Percentiles rank a stretch among this genome's conserved stretches.
Evolutionary conservation across 1,140 invertebrate genomes (phyloP).

Genomic region (Trigoniulus corallinus): DNA sequence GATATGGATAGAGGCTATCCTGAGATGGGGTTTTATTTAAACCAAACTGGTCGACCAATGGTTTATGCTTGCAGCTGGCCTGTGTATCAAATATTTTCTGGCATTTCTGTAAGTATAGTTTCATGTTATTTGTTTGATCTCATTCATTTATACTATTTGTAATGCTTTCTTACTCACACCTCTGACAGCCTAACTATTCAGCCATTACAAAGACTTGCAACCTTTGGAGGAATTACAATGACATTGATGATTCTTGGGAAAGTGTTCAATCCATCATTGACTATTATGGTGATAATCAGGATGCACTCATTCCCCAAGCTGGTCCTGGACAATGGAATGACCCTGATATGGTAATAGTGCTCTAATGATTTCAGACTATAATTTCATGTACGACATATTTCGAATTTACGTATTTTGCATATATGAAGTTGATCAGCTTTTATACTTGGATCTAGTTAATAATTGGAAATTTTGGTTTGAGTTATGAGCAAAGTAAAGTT

Average conservation of each 20-base stretch:
- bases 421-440: background rate
- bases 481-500: constrained; percentile 21
- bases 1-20: constrained; percentile 47
- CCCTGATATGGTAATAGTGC: constrained; percentile 38
- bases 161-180: background rate
- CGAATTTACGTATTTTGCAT: background rate
- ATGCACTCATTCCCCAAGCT: constrained; percentile 29
- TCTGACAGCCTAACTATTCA: constrained; percentile 30
- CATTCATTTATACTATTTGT: background rate
- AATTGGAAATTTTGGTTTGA: constrained; percentile 24
- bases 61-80: constrained; percentile 83
- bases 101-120: constrained; percentile 9
- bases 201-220: constrained; percentile 36
- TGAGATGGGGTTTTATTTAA: constrained; percentile 71
- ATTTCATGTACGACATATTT: background rate
- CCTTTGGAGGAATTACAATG: constrained; percentile 41
- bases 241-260: constrained; percentile 38
- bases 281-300: constrained; percentile 34
- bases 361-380: background rate
- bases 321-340: constrained; percentile 43
- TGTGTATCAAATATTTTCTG: constrained; percentile 41
- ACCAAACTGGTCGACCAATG: constrained; percentile 61
- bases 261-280: constrained; percentile 34
- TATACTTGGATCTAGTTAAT: constrained; percentile 18
- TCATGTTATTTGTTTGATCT: background rate